Evolutionary conservation across 2,113 vertebrate species (phyloP).

Genomic region (Grantiella picta): DNA sequence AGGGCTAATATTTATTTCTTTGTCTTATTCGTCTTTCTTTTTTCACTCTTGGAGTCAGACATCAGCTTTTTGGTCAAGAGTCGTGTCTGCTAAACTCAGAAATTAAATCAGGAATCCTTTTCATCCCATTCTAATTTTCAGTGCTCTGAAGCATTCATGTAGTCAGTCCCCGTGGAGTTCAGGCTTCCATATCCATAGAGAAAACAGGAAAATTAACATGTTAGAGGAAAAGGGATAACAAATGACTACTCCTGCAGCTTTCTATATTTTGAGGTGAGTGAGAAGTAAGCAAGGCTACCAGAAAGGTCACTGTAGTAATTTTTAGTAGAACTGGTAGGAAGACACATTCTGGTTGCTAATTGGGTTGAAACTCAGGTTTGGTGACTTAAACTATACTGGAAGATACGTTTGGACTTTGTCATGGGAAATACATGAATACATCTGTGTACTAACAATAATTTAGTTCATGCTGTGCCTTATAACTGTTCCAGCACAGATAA

Average conservation of each 20-base stretch:
- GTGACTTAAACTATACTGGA: neutral
- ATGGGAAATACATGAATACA: neutral
- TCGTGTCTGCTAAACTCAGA: neutral
- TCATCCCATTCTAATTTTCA: neutral
- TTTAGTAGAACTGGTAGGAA: neutral
- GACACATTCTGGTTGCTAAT: neutral
- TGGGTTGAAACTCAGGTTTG: neutral
- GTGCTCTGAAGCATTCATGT: neutral
- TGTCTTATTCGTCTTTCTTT: neutral
- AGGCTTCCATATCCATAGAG: neutral
- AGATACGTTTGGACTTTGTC: neutral
- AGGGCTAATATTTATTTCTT: neutral
- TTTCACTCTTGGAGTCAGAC: neutral
- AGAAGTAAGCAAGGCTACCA: neutral
- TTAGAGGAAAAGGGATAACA: neutral
- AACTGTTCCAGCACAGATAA: neutral
- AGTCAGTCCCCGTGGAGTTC: neutral
- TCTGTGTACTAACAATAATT: neutral
- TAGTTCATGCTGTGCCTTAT: neutral
- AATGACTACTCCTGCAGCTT: neutral
- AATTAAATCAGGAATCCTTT: neutral
- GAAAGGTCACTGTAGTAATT: neutral
- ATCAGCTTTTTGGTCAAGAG: neutral
- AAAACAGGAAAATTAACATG: neutral
- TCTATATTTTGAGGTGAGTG: neutral